These are phyloP conservation scores for Hydropsyche betteni DNA, from an alignment of 2,888 invertebrate species.

Conservation along the genomic window DNA sequence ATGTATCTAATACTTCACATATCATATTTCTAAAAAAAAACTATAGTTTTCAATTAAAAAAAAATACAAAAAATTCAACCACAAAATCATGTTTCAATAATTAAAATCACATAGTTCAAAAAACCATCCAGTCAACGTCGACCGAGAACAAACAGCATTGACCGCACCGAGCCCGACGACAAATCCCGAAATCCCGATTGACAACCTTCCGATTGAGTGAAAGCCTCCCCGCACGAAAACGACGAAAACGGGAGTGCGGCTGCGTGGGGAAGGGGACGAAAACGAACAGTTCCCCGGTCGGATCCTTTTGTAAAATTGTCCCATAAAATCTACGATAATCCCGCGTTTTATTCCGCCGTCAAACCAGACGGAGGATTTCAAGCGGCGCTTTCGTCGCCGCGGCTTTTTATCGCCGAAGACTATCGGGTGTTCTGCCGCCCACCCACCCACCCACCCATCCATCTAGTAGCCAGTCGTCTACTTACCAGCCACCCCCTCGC, in stretches of 20 bases:
- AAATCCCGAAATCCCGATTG: slow-evolving; percentile 37
- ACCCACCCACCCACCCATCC: neutral
- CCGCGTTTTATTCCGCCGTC: slow-evolving; percentile 45
- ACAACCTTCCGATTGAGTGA: slow-evolving; percentile 38
- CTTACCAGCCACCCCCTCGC: neutral
- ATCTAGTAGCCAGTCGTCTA: neutral
- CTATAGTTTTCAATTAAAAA: too few species aligned
- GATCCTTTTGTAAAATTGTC: slow-evolving; percentile 48
- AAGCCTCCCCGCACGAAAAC: slow-evolving; percentile 21
- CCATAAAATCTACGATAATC: slow-evolving; percentile 48
- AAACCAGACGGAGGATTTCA: slow-evolving; percentile 39
- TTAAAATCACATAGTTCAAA: too few species aligned
- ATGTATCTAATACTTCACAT: too few species aligned
- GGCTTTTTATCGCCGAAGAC: slow-evolving; percentile 36
- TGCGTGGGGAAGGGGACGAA: slow-evolving; percentile 32
- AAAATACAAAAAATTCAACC: too few species aligned
- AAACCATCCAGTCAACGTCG: too few species aligned
- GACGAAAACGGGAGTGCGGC: neutral
- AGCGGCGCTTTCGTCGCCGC: slow-evolving; percentile 18
- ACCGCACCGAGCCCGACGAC: neutral
- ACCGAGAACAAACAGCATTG: too few species aligned
- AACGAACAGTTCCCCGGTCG: slow-evolving; percentile 28
- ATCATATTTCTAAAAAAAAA: too few species aligned
- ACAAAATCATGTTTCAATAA: too few species aligned
- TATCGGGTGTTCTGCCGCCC: slow-evolving; percentile 33